Percentiles rank a stretch among this genome's conserved stretches.
Evolutionary conservation across 1,140 invertebrate species (phyloP).

Genomic region (Leptestheria dahalacensis): DNA sequence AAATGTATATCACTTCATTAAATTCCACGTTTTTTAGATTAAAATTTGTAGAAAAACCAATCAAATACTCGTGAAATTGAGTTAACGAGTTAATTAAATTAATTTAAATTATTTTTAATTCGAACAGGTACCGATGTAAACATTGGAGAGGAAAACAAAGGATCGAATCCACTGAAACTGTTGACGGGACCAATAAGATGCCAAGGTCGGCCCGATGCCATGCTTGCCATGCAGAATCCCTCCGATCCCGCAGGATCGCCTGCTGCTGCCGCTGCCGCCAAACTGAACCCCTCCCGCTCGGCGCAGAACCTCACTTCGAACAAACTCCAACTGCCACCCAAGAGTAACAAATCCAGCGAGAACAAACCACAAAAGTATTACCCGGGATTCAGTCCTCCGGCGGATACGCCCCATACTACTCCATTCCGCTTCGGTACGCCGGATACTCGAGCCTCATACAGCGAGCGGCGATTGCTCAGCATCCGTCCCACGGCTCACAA

Average conservation of each 20-base stretch:
- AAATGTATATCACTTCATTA: too few species aligned
- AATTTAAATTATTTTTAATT: too few species aligned
- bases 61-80: too few species aligned
- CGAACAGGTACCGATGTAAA: too few species aligned
- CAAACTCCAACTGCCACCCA: neutral
- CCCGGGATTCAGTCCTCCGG: neutral
- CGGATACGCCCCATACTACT: neutral
- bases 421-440: constrained; percentile 20
- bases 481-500: constrained; percentile 15
- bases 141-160: too few species aligned
- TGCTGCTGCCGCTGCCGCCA: too few species aligned
- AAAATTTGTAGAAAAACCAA: too few species aligned
- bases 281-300: neutral
- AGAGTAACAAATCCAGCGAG: neutral
- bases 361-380: constrained; percentile 2
- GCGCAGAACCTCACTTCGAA: neutral
- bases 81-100: too few species aligned
- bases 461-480: constrained; percentile 19
- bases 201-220: neutral
- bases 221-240: neutral
- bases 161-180: too few species aligned
- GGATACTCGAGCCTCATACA: constrained; percentile 22
- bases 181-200: neutral
- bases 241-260: neutral
- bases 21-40: too few species aligned